Evolutionary conservation across 2,888 invertebrate species (phyloP).

Genomic region (Myopa tessellatipennis): DNA sequence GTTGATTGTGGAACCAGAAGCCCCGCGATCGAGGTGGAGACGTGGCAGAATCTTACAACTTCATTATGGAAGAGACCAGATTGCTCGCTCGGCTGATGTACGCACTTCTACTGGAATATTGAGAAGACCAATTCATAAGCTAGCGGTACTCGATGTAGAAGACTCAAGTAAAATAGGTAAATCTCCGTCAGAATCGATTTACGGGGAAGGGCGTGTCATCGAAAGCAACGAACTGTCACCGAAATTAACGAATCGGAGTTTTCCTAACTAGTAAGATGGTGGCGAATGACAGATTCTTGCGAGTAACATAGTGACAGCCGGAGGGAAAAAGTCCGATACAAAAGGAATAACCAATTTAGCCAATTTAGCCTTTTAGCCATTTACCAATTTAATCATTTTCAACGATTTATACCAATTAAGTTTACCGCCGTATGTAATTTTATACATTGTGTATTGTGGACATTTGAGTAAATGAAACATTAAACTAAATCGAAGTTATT

Average conservation of each 20-base stretch:
- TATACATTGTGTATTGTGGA: too few relatives aligned
- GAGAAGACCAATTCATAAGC: background rate
- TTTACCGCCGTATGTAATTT: too few relatives aligned
- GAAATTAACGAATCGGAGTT: too few relatives aligned
- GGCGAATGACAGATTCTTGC: background rate
- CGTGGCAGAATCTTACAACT: constrained; percentile 1
- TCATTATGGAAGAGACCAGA: background rate
- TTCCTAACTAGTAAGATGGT: too few relatives aligned
- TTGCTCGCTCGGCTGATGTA: constrained; percentile 3
- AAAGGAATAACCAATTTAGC: too few relatives aligned
- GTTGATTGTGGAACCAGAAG: background rate
- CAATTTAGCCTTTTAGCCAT: too few relatives aligned
- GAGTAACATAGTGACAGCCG: too few relatives aligned
- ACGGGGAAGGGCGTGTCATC: constrained; percentile 6
- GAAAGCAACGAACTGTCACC: constrained; percentile 28
- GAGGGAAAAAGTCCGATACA: too few relatives aligned
- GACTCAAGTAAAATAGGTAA: background rate
- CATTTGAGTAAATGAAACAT: too few relatives aligned
- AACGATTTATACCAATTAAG: too few relatives aligned
- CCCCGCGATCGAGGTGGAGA: background rate
- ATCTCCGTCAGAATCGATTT: background rate
- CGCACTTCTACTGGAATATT: constrained; percentile 1
- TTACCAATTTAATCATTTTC: too few relatives aligned
- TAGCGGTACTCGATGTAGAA: constrained; percentile 1
- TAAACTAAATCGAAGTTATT: too few relatives aligned